Evolutionary conservation across 2,888 invertebrate genomes (phyloP), one percentile per base, ranked within the genome.

Genomic region (Ectropis crepuscularia): DNA sequence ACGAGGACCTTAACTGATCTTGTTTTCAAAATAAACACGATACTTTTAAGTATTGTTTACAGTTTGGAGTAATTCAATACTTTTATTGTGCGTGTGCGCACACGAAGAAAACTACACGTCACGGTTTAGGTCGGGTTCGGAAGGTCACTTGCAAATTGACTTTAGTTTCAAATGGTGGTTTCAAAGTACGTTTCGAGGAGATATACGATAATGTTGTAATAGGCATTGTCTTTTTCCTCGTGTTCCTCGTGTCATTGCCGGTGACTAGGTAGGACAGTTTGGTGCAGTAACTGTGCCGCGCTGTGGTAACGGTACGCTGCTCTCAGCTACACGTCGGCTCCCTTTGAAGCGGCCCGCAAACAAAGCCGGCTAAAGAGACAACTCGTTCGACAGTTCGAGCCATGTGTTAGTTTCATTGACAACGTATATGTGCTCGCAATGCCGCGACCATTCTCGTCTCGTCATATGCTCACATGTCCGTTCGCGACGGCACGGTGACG

Each of bases 331-430:
- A 6, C 28, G 5, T 45, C 45, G 16, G 51, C 41, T 38, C 45
- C 12, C 5, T 55, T 48, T 46, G 12, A 55, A 55, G 10, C 39
- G 39, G 47, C 47, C 6, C 47, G 47, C 46, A 37, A 48, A 53
- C 60, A 60, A 60, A 48, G 42, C 48, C 0, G 5, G 12, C 11
- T 51, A 54, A 49, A 57, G 47, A 41, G n/a, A 57, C 43, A 16
- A 51, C 28, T 57, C 58, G 46, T 48, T 53, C 51, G 55, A 62
- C 47, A 48, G 8, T 47, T 37, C 42, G 7, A 9, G 12, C 68
- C 69, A 73, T 71, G 69, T 69, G 68, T 65, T 71, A 62, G n/a
- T 69, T 66, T 61, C 62, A 69, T 67, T 69, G 63, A 58, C 58
- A 39, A 51, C 66, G 53, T 68, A 54, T 53, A 47, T 57, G 55